These are phyloP conservation scores for Gallinago nigripennis DNA, from an alignment of 2,797 vertebrate species.

Conservation along the genomic window DNA sequence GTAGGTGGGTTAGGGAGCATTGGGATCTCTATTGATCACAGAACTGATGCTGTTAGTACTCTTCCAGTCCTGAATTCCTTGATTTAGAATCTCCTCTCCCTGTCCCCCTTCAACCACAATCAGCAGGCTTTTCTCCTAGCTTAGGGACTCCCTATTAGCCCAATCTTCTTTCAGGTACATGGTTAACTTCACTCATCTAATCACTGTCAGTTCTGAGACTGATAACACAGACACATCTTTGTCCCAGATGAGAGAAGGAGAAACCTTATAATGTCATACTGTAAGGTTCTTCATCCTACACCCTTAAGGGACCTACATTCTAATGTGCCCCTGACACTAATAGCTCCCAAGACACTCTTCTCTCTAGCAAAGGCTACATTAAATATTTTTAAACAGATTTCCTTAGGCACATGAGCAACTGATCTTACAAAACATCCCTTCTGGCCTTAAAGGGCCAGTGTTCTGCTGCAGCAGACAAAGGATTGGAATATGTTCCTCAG, in stretches of 20 bases:
- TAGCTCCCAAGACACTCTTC: conserved; percentile 17
- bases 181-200: background rate
- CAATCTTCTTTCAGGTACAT: background rate
- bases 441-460: background rate
- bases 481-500: background rate
- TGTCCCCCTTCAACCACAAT: background rate
- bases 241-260: background rate
- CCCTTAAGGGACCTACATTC: background rate
- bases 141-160: background rate
- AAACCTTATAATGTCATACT: background rate
- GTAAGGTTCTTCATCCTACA: background rate
- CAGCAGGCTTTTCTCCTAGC: background rate
- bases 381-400: conserved; percentile 22
- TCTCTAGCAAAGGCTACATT: background rate
- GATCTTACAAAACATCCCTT: background rate
- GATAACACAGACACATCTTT: background rate
- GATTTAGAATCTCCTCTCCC: background rate
- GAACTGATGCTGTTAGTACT: background rate
- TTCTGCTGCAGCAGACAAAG: background rate
- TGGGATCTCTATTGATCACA: background rate
- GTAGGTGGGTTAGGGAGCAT: rapidly evolving
- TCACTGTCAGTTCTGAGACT: background rate
- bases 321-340: background rate
- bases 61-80: background rate
- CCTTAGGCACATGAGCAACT: background rate